These are phyloP conservation scores for Pheosia tremula DNA, from an alignment of 2,888 invertebrate species.

Conservation along the genomic window DNA sequence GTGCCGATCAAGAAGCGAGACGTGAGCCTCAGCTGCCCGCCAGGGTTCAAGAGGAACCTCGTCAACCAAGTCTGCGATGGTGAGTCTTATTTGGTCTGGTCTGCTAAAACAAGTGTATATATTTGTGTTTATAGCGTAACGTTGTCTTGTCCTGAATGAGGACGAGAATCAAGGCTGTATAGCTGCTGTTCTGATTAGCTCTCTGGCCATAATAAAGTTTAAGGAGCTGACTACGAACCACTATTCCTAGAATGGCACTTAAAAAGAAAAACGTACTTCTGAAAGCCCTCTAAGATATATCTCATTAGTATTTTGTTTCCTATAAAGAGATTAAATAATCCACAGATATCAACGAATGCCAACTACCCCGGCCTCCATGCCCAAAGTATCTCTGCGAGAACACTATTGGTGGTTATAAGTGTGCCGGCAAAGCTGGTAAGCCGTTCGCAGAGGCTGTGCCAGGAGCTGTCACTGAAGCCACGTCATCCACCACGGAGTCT, in stretches of 20 bases:
- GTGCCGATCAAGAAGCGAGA: conserved; percentile 74
- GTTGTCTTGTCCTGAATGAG: too few species aligned
- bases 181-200: too few species aligned
- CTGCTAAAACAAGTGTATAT: neutral
- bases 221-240: too few species aligned
- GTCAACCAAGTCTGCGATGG: conserved; percentile 84
- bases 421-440: conserved; percentile 74
- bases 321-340: conserved; percentile 2
- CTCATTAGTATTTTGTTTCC: neutral
- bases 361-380: conserved; percentile 73
- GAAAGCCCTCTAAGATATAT: neutral
- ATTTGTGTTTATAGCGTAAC: too few species aligned
- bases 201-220: too few species aligned
- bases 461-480: conserved; percentile 46
- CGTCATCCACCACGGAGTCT: conserved; percentile 28
- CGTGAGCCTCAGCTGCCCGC: conserved; percentile 74
- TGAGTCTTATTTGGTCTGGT: conserved; percentile 37
- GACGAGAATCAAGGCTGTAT: too few species aligned
- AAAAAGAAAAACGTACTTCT: too few species aligned
- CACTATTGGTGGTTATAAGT: conserved; percentile 79
- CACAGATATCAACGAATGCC: conserved; percentile 94
- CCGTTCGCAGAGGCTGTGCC: conserved; percentile 60
- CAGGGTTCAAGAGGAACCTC: conserved; percentile 83
- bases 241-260: too few species aligned
- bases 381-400: conserved; percentile 80